A percentile compares a stretch with the other conserved stretches of the same genome.
Evolutionary conservation across 2,888 invertebrate species (phyloP).

Genomic region (Adineta ricciae): DNA sequence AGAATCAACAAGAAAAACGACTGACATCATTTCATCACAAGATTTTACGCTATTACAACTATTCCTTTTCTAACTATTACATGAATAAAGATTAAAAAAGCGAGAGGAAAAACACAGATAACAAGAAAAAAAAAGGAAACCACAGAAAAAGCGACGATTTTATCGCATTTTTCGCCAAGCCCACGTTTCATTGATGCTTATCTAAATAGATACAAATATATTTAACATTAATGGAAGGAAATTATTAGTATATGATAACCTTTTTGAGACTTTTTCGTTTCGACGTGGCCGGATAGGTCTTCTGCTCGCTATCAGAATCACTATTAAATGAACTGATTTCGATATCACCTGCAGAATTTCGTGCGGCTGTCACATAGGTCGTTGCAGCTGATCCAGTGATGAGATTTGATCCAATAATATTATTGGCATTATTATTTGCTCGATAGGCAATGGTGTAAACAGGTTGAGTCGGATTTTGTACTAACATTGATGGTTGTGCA

Average conservation of each 20-base stretch:
- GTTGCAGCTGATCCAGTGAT: neutral
- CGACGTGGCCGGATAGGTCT: neutral
- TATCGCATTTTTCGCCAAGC: neutral
- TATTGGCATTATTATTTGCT: neutral
- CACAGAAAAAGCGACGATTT: neutral
- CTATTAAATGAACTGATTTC: neutral
- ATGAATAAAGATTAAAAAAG: too few species aligned
- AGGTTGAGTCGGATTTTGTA: neutral
- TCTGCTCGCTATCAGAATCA: neutral
- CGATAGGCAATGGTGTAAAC: neutral
- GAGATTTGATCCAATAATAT: neutral
- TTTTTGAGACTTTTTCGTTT: neutral
- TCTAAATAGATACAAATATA: neutral
- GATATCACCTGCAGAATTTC: neutral
- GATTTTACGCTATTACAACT: too few species aligned
- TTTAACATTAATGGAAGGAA: neutral
- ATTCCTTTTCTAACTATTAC: too few species aligned
- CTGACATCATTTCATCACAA: too few species aligned
- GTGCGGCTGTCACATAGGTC: neutral
- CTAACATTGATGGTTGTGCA: neutral
- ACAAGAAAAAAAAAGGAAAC: neutral
- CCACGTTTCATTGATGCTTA: conserved; percentile 15
- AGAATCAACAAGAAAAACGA: too few species aligned
- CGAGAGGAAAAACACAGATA: neutral
- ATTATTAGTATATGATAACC: neutral